phyloP scores from a whole-genome alignment of 64 coral and sea anemone species.

The Montipora cactus region DNA sequence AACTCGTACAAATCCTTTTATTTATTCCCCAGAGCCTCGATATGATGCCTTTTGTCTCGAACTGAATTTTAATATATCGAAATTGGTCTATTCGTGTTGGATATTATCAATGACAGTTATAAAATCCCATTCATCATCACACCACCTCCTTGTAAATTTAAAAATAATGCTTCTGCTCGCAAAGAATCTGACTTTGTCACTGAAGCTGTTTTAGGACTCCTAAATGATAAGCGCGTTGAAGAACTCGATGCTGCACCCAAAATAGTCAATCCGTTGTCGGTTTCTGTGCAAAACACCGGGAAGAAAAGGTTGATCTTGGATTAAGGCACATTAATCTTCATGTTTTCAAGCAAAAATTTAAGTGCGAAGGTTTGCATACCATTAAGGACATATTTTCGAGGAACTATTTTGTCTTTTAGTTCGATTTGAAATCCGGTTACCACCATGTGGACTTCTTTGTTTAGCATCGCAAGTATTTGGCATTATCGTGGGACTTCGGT shows the following conservation, averaged over 20 bases:
- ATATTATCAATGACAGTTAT: constrained; percentile 40
- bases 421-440: constrained; percentile 74
- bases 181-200: constrained; percentile 26
- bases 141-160: neutral
- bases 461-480: constrained; percentile 58
- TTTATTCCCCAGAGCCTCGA: too few species aligned
- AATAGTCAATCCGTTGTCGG: constrained; percentile 61
- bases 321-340: constrained; percentile 17
- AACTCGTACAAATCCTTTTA: too few species aligned
- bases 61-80: constrained; percentile 21
- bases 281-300: constrained; percentile 32
- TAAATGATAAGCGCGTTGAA: neutral
- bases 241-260: constrained; percentile 12
- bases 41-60: too few species aligned
- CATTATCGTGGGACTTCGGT: constrained; percentile 51
- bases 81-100: too few species aligned
- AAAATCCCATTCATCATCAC: constrained; percentile 49
- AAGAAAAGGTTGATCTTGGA: neutral
- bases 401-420: constrained; percentile 36
- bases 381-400: constrained; percentile 21
- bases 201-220: constrained; percentile 16
- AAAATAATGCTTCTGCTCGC: constrained; percentile 47
- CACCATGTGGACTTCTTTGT: constrained; percentile 60
- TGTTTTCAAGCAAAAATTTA: constrained; percentile 59
- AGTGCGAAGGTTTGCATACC: constrained; percentile 44